A percentile compares a stretch with the other conserved stretches of the same genome.
phyloP scores from a whole-genome alignment of 2,888 invertebrate species.

The Epinotia demarniana region DNA sequence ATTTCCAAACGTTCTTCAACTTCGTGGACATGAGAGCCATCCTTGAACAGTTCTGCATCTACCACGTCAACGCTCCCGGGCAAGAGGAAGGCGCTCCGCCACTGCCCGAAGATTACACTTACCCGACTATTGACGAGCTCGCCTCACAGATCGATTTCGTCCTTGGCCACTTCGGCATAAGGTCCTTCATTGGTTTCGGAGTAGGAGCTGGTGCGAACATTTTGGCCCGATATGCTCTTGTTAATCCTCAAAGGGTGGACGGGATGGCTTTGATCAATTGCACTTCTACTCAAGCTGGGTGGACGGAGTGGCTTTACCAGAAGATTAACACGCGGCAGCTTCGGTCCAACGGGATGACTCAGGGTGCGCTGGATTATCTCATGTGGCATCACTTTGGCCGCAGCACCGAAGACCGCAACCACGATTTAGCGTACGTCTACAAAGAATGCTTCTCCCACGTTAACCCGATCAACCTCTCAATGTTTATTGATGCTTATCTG shows the following conservation, averaged over 20 bases:
- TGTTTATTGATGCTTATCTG: conserved; percentile 97
- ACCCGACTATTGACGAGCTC: conserved; percentile 98
- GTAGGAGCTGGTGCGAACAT: conserved; percentile 99
- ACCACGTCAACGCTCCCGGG: conserved; percentile 99
- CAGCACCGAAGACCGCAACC: conserved; percentile 94
- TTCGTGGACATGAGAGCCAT: conserved; percentile 95
- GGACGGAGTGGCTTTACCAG: conserved; percentile 99
- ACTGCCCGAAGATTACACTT: conserved; percentile 94
- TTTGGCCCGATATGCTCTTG: conserved; percentile 94
- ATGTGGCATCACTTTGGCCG: conserved; percentile 99
- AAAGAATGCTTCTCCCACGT: conserved; percentile 97
- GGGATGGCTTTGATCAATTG: conserved; percentile 97
- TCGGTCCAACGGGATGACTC: conserved; percentile 95
- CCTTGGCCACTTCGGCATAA: conserved; percentile 94
- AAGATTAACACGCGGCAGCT: conserved; percentile 96
- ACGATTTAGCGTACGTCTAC: conserved; percentile 97
- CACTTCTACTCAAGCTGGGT: conserved; percentile 96
- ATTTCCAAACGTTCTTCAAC: conserved; percentile 97
- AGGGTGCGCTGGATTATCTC: conserved; percentile 96
- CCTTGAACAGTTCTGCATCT: conserved; percentile 97
- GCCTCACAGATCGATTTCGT: conserved; percentile 96
- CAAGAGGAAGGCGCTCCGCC: conserved; percentile 98
- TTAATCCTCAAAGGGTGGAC: conserved; percentile 94
- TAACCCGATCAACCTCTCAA: conserved; percentile 96
- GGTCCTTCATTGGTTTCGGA: conserved; percentile 97